Base-by-base conservation (phyloP, 2,113 vertebrate species). In the Centropristis striata region DNA sequence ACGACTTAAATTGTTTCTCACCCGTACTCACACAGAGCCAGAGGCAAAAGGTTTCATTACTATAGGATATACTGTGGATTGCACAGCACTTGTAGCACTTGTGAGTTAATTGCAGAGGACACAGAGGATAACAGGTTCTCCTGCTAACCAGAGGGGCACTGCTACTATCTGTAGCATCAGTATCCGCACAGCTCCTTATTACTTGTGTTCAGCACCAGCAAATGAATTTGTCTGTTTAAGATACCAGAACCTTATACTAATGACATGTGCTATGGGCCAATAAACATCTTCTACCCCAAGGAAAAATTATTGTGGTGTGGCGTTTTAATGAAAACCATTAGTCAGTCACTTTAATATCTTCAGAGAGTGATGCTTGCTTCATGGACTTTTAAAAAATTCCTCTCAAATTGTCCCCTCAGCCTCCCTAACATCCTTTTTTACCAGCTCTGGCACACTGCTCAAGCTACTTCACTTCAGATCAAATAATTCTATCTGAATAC, bases 301-400 rank as follows among this genome's bases (percentile, higher is more conserved):
- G 80, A 46, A 53, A 57, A 75, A 83, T 57, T 4, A 78, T 68
- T 75, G 25, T 54, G 39, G 47, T 72, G 47, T 78, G 21, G 70
- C 44, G 36, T 67, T 86, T 88, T 87, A 91, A 90, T 91, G 85
- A 90, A 88, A 89, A 76, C 55, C 86, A 90, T 92, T 81, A 82
- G 90, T 89, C 91, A 91, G 86, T 88, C 61, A 61, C 0, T 80
- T 71, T 46, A 69, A 80, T 88, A 65, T 69, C 27, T 65, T 72
- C 21, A 21, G n/a, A 69, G 36, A 78, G 27, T 16, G 44, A 44
- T 67, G 61, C 37, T 27, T 78, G 54, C 65, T n/a, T n/a, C n/a
- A 27, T 54, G n/a, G 36, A 71, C 32, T 46, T 80, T 53, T 41
- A 0, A 12, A 13, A 42, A 42, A 70, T 73, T 78, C 54, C 1